Base-by-base conservation (phyloP, 2,888 invertebrate species). In the Tenodera sinensis region DNA sequence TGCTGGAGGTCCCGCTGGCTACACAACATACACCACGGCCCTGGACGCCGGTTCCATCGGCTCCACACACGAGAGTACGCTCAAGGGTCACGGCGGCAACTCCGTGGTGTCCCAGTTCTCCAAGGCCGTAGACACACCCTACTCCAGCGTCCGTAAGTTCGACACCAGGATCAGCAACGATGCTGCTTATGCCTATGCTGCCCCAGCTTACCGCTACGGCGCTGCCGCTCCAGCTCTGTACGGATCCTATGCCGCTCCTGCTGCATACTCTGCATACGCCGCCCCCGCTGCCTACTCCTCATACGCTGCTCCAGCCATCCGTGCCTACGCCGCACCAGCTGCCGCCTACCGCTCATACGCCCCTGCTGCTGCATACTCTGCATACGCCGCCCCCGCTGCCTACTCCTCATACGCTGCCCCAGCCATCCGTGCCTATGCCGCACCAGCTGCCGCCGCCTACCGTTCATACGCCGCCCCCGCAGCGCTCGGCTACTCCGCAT, bases 231-330 rank as follows among this genome's bases (percentile, higher is more conserved):
- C 87, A 81, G 87, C 89, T 83, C 20, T 82, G 6, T 84, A 54
- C 54, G 88, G 84, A 4, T 14, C 28, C 30, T 81, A 83, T n/a
- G 83, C 82, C 47, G 20, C 93, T 93, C 92, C 91, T 91, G 92
- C 93, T 54, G 88, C 84, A 28, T 89, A 89, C 89, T 83, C 82
- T 34, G 84, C 89, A 15, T 87, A 84, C 85, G 89, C 90, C 25
- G 84, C 87, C 28, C 87, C 88, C 84, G 88, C 87, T 83, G 84
- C 88, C 81, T 84, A 84, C 89, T 47, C 71, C 30, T 86, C 90
- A 28, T 83, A 86, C 85, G 81, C 81, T 34, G 89, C 90, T n/a
- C 87, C 81, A 85, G 87, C 83, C n/a, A 71, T 34, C 42, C 42
- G 42, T 2, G 42, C 12, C 1, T 82, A 27, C 9, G 81, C 71